Evolutionary conservation across 2,888 invertebrate species (phyloP).

Genomic region (Criorhina ranunculi): DNA sequence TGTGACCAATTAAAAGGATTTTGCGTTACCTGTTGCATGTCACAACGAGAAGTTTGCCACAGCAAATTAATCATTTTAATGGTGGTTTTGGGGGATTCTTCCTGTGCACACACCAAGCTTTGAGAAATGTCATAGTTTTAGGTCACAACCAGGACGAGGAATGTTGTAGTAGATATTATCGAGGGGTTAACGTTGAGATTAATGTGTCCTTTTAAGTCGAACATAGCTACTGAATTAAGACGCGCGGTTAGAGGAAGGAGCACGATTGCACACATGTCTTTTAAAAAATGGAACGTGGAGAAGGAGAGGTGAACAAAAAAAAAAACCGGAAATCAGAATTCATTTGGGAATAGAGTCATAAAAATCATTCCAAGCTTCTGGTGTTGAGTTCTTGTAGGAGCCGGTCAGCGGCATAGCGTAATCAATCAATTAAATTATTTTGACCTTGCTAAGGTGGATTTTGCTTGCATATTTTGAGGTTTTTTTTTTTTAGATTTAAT

Average conservation of each 20-base stretch:
- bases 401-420: slow-evolving; percentile 8
- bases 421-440: slow-evolving; percentile 65
- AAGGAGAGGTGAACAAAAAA: too few relatives aligned
- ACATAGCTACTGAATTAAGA: slow-evolving; percentile 69
- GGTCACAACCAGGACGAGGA: slow-evolving; percentile 50
- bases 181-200: slow-evolving; percentile 50
- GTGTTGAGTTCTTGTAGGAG: slow-evolving; percentile 49
- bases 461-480: slow-evolving; percentile 32
- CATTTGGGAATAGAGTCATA: slow-evolving; percentile 54
- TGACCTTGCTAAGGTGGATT: slow-evolving; percentile 44
- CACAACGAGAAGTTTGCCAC: not conserved
- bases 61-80: slow-evolving; percentile 61
- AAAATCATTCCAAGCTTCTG: slow-evolving; percentile 67
- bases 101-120: slow-evolving; percentile 28
- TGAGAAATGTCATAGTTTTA: slow-evolving; percentile 61
- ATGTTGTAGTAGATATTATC: slow-evolving; percentile 61
- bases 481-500: slow-evolving; percentile 8
- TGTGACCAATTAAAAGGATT: slow-evolving; percentile 53
- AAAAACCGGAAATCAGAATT: slow-evolving; percentile 59
- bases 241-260: slow-evolving; percentile 6
- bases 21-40: slow-evolving; percentile 49
- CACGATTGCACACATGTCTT: slow-evolving; percentile 5
- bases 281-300: slow-evolving; percentile 56
- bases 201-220: slow-evolving; percentile 69
- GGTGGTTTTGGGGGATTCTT: slow-evolving; percentile 12